Evolutionary conservation across 2,113 vertebrate species (phyloP), one percentile per base, ranked within the genome.

Genomic region (Mesembrinibis cayennensis): DNA sequence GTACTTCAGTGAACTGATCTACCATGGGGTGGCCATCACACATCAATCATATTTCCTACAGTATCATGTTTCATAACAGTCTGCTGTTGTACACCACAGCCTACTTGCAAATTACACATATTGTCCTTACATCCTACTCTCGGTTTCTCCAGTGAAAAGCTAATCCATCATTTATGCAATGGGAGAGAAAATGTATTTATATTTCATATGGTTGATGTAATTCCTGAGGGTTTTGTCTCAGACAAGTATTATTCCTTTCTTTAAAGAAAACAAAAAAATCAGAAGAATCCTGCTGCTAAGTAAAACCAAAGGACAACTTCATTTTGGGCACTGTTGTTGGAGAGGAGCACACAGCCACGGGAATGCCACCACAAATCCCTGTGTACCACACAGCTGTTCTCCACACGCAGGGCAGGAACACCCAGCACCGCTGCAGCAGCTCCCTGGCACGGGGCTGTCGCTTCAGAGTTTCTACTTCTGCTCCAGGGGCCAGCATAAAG

Each of bases 41-140:
- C 30, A 53, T n/a, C 61, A 76, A 88, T 81, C 72, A 50, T 62
- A 55, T 69, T 78, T 96, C 63, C 78, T 70, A 71, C 61, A 80
- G 89, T 59, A 30, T 88, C 84, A 36, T 82, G 81, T 95, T 96
- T 91, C 79, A 23, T 91, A 95, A 82, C 80, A 82, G 45, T 77
- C 87, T 80, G 73, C 77, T 89, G 77, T 77, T 69, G 45, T n/a
- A 74, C 70, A 76, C 56, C 62, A 45, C 67, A 83, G 79, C 66
- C 91, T 70, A 87, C 87, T 87, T 95, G 5, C 0, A 0, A 95
- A 73, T 89, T 96, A 93, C 62, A 85, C 84, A 82, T 89, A 32
- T 55, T 77, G 87, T 87, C 81, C 87, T 91, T 69, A 89, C 70
- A 85, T 73, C 66, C 70, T 73, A 58, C 77, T 94, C 53, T 80